These are phyloP conservation scores for Camelus dromedarius DNA, from an alignment of 2,113 vertebrate species.

Conservation along the genomic window DNA sequence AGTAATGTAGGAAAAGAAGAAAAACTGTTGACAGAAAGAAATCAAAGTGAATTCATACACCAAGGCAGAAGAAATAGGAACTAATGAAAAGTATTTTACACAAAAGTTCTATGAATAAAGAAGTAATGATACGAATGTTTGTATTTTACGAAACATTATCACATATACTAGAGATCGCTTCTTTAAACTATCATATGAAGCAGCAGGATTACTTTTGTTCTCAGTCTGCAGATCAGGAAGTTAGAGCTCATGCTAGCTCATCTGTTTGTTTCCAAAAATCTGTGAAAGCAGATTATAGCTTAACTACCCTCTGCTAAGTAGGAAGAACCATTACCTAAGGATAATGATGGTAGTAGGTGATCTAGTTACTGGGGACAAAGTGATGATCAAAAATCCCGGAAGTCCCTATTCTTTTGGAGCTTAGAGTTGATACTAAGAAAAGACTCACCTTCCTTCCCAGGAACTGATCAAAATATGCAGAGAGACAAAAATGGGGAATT, in stretches of 20 bases:
- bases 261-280: not conserved
- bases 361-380: not conserved
- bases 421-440: not conserved
- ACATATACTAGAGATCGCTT: not conserved
- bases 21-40: not conserved
- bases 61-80: not conserved
- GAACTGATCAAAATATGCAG: not conserved
- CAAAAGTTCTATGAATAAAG: not conserved
- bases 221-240: not conserved
- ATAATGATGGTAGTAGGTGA: not conserved
- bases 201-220: not conserved
- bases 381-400: not conserved
- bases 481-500: no score
- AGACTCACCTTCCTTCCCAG: not conserved
- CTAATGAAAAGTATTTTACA: not conserved
- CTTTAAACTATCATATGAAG: not conserved
- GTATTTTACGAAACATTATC: not conserved
- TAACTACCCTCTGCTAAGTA: not conserved
- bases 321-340: not conserved
- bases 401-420: not conserved
- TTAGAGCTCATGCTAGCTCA: not conserved
- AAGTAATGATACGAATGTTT: not conserved
- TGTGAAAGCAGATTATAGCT: not conserved
- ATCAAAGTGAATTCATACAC: not conserved
- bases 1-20: not conserved